Evolutionary conservation across 2,113 vertebrate species (phyloP).

Genomic region (Prochilodus magdalenae): DNA sequence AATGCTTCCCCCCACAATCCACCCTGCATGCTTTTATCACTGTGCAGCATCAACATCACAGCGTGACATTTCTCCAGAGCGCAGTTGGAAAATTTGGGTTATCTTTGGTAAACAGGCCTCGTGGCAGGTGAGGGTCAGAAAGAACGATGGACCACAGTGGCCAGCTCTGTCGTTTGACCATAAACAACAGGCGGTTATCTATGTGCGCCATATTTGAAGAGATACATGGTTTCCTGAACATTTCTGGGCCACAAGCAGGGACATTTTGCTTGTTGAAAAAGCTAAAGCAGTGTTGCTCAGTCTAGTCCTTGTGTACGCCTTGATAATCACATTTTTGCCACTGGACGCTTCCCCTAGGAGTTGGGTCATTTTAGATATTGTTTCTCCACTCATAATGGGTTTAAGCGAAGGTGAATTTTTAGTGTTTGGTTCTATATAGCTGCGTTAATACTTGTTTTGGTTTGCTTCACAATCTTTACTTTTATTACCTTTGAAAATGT

Average conservation of each 20-base stretch:
- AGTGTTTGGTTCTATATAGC: too few relatives aligned
- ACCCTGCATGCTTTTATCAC: constrained; percentile 23
- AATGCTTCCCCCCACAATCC: not conserved
- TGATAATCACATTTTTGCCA: not conserved
- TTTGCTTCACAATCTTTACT: too few relatives aligned
- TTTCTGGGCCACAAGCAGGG: not conserved
- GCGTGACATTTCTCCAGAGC: constrained; percentile 16
- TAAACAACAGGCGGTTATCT: constrained; percentile 14
- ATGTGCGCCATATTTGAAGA: constrained; percentile 48
- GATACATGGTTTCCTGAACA: constrained; percentile 1
- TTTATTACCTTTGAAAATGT: too few relatives aligned
- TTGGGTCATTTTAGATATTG: too few relatives aligned
- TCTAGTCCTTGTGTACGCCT: too few relatives aligned
- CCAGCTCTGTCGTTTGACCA: too few relatives aligned
- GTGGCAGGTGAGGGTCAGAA: too few relatives aligned
- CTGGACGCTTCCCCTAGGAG: too few relatives aligned
- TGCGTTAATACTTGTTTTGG: too few relatives aligned
- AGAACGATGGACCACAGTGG: too few relatives aligned
- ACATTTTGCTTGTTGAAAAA: not conserved
- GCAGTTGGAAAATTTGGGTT: constrained; percentile 22
- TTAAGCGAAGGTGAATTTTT: too few relatives aligned
- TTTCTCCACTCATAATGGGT: too few relatives aligned
- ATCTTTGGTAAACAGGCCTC: constrained; percentile 26
- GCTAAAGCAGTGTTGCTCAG: not conserved
- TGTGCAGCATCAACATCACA: constrained; percentile 22